Evolutionary conservation across 2,797 vertebrate genomes (phyloP), one percentile per base, ranked within the genome.

Genomic region (Poecilia wingei): DNA sequence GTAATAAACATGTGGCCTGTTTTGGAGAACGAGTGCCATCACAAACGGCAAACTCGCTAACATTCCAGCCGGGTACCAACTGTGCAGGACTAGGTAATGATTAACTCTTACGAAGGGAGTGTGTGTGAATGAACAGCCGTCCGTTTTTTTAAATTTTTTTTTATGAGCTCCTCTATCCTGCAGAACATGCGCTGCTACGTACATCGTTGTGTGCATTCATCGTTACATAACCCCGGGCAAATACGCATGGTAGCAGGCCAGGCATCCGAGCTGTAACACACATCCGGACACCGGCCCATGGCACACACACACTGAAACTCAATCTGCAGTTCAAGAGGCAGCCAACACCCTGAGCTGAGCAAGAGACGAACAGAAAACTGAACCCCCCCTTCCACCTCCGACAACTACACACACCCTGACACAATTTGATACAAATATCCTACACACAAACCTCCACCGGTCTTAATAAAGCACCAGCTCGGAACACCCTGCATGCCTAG

Each of bases 301-400:
- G 80, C 87, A 84, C 69, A 88, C 87, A 89, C 87, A 89, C 28
- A 74, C 84, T 71, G 92, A 91, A 93, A 94, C 81, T 78, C 84
- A 90, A 93, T 90, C 87, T 90, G 57, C 78, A 41, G 86, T 87
- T 83, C 72, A 87, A 90, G 87, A 81, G 80, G 82, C 81, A 84
- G 89, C 89, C 86, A 90, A 90, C 78, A 91, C 85, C 83, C 84
- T 74, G 82, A 80, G 75, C 73, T 76, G 79, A 82, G 72, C 74
- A 51, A 81, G 79, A 80, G 85, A 82, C 79, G 86, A 88, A 87
- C 53, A 85, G 70, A 87, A 86, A 85, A 75, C 72, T 75, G 25
- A 76, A 73, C 36, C 22, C 41, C 39, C 73, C 41, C 7, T 39
- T 70, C 41, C 13, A 45, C 25, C 9, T 57, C 43, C 47, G 12